These are phyloP conservation scores for Epinephelus coioides DNA, from an alignment of 2,797 vertebrate species.

Conservation along the genomic window DNA sequence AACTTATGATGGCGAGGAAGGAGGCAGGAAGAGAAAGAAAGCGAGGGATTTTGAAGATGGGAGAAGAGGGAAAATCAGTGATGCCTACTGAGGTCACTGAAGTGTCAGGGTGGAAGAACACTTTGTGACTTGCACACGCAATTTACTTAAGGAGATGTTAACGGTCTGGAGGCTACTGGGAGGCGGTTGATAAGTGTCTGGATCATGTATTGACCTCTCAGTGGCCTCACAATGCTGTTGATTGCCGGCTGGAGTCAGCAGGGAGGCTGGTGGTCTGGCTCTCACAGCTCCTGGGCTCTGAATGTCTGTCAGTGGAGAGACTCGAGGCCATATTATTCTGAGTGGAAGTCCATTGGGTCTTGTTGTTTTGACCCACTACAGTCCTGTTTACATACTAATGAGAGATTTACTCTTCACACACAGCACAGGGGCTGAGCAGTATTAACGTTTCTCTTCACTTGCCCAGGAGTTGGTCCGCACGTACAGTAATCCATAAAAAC, in stretches of 20 bases:
- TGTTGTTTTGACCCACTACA: slow-evolving; percentile 76
- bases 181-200: slow-evolving; percentile 80
- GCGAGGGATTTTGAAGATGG: slow-evolving; percentile 22
- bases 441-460: slow-evolving; percentile 46
- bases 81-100: slow-evolving; percentile 71
- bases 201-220: slow-evolving; percentile 76
- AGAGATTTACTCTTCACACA: slow-evolving; percentile 64
- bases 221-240: slow-evolving; percentile 70
- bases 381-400: slow-evolving; percentile 84
- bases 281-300: slow-evolving; percentile 62
- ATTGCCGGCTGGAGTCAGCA: slow-evolving; percentile 76
- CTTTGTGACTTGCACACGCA: slow-evolving; percentile 69
- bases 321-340: slow-evolving; percentile 77
- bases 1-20: neutral
- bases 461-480: slow-evolving; percentile 35
- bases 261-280: slow-evolving; percentile 73
- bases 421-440: slow-evolving; percentile 44
- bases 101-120: slow-evolving; percentile 70
- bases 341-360: slow-evolving; percentile 77
- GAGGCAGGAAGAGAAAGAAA: slow-evolving; percentile 16
- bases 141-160: slow-evolving; percentile 83
- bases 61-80: slow-evolving; percentile 54
- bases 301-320: slow-evolving; percentile 77
- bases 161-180: slow-evolving; percentile 68
- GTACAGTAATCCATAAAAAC: slow-evolving; percentile 64